A percentile compares a stretch with the other conserved stretches of the same genome.
These are phyloP conservation scores for Macquaria ambigua DNA, from an alignment of 2,113 vertebrate genomes.

Conservation along the genomic window DNA sequence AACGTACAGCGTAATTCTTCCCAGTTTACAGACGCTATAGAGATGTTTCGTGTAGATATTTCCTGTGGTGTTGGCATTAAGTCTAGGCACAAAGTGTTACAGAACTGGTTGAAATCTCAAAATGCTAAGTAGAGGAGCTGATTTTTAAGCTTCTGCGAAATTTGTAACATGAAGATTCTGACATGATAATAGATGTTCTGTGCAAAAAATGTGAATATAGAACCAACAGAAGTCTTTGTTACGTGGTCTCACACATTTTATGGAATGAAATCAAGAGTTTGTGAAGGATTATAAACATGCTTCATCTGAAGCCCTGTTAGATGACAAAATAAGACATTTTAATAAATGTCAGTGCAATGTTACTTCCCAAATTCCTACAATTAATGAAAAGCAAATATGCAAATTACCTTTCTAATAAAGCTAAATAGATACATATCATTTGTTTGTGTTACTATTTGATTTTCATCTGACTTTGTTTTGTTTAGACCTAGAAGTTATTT, in stretches of 20 bases:
- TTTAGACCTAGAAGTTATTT: background rate
- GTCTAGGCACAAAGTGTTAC: no score
- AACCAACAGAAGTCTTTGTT: no score
- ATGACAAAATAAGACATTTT: background rate
- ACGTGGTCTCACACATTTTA: no score
- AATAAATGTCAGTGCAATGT: background rate
- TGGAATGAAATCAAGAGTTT: background rate
- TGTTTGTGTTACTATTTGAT: background rate
- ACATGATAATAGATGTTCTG: no score
- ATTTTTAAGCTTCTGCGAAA: no score
- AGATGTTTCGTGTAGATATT: no score
- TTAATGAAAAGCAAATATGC: background rate
- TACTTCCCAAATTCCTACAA: background rate
- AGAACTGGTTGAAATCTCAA: no score
- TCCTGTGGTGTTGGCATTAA: no score
- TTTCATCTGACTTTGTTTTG: background rate
- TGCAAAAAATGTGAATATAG: no score
- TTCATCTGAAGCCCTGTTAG: background rate
- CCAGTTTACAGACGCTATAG: background rate
- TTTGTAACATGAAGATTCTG: no score
- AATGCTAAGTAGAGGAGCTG: no score
- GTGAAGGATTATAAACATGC: background rate
- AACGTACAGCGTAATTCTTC: no score
- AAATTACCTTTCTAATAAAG: background rate
- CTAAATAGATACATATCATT: background rate